Evolutionary conservation across 37 sponge, comb jelly and placozoan genomes (phyloP).

Genomic region (Bolinopsis microptera): DNA sequence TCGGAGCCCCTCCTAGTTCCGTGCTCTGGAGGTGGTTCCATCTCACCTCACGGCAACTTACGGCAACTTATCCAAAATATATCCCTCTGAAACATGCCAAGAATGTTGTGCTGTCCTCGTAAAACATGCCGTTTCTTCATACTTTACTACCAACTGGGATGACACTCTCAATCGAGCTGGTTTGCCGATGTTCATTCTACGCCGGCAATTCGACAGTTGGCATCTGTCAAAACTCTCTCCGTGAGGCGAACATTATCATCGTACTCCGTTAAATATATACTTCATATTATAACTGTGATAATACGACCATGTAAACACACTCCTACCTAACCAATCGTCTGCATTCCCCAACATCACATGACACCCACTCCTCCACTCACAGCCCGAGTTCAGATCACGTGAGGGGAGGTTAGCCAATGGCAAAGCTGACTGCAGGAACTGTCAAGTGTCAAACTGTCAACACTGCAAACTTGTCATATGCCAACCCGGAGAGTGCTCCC

Average conservation of each 20-base stretch:
- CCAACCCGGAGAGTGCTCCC: background rate
- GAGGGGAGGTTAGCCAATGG: background rate
- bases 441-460: slow-evolving; percentile 33
- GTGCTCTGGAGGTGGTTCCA: too few relatives aligned
- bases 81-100: too few relatives aligned
- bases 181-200: background rate
- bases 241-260: background rate
- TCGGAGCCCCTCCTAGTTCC: too few relatives aligned
- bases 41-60: too few relatives aligned
- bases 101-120: too few relatives aligned
- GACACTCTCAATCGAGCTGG: background rate
- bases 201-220: background rate
- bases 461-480: background rate
- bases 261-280: background rate
- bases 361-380: background rate
- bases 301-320: background rate
- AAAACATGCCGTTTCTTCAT: too few relatives aligned
- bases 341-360: background rate
- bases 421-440: background rate
- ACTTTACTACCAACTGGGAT: background rate
- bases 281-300: background rate
- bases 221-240: background rate
- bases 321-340: background rate
- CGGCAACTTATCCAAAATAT: too few relatives aligned
- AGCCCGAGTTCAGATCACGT: background rate